Evolutionary conservation across 1,140 invertebrate species (phyloP), one percentile per base, ranked within the genome.

Genomic region (Orius insidiosus): DNA sequence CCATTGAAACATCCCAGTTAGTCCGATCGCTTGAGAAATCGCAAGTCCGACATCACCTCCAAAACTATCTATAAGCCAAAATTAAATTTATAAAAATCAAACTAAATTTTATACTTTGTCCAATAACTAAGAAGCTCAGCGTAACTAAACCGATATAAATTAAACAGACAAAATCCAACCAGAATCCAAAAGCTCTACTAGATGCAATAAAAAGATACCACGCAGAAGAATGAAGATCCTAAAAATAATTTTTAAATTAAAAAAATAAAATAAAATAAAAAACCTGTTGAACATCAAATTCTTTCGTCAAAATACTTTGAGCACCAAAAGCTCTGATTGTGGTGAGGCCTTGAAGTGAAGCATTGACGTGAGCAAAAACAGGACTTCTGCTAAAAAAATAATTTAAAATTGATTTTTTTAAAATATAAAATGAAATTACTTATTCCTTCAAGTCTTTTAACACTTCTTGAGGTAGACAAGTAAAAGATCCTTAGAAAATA

Each of bases 251-350:
- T 24, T 24, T 24, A 24, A 24, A n/a, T n/a, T 24, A 24, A 24
- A 24, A 24, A 24, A 3, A 15, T 9, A 36, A 36, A 36, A 15
- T 11, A 36, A 36, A 11, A 36, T 14, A 13, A 16, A 30, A 45
- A 10, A 58, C 73, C 72, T 92, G 79, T 57, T 77, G 73, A 50
- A 72, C 74, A 55, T 88, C 83, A 55, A 88, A 89, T 63, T 86
- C 79, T 32, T 76, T 63, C 51, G 80, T 79, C 7, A 95, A 70
- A 45, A 81, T 76, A 52, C 75, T 66, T 63, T 94, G 74, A 0
- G 79, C 79, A 31, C 71, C 68, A 53, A 84, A 90, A 0, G 89
- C 86, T 47, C 90, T 68, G 44, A 97, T 89, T 0, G 89, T 94
- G 1, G 83, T 72, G 16, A 96, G 65, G 5, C 92, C 92, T 63